Evolutionary conservation across 1,140 invertebrate species (phyloP).

Genomic region (Pogonognathellus flavescens): DNA sequence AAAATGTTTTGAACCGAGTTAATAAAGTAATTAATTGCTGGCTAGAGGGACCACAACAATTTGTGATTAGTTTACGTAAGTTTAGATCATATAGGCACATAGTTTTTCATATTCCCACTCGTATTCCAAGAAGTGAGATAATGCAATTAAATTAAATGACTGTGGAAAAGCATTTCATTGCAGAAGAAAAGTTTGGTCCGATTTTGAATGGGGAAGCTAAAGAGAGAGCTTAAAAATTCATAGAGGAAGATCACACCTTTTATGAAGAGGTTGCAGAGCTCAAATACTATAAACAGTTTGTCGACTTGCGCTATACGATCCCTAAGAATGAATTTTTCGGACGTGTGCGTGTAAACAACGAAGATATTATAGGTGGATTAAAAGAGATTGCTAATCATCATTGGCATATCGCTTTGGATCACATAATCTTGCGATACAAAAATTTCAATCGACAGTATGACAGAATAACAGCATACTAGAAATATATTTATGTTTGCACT

Average conservation of each 20-base stretch:
- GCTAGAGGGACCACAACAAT: constrained; percentile 50
- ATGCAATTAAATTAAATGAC: no score
- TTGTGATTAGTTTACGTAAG: constrained; percentile 56
- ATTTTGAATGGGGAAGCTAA: constrained; percentile 63
- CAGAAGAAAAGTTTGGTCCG: constrained; percentile 49
- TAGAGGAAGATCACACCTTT: constrained; percentile 58
- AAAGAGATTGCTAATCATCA: constrained; percentile 56
- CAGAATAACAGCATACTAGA: not conserved
- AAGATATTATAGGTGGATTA: constrained; percentile 61
- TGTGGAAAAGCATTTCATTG: not conserved
- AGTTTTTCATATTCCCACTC: not conserved
- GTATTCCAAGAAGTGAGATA: no score
- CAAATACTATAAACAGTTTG: constrained; percentile 60
- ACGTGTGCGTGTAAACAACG: constrained; percentile 60
- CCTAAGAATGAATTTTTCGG: constrained; percentile 62
- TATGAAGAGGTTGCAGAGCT: constrained; percentile 59
- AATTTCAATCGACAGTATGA: constrained; percentile 56
- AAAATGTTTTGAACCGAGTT: constrained; percentile 50
- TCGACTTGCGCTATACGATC: constrained; percentile 55
- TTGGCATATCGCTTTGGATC: constrained; percentile 56
- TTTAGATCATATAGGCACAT: not conserved
- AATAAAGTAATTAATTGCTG: constrained; percentile 54
- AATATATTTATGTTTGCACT: no score
- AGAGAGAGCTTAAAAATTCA: constrained; percentile 51
- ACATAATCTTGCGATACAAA: constrained; percentile 56